A percentile compares a stretch with the other conserved stretches of the same genome.
phyloP scores from a whole-genome alignment of 2,888 invertebrate genomes.

The Habrosyne pyritoides region DNA sequence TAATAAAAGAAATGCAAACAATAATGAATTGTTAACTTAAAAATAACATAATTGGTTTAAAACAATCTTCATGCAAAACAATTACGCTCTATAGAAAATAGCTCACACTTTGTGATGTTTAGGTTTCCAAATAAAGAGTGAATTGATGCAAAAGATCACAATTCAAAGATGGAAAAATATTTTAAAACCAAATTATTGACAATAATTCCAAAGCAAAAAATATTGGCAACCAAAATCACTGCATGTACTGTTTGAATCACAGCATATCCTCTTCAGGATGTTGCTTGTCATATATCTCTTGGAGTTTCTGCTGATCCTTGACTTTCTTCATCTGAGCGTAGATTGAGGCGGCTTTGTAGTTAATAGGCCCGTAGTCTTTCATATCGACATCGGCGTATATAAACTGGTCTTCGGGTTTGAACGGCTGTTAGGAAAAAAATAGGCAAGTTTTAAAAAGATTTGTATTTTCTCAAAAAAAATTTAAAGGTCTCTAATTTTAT shows the following conservation, averaged over 20 bases:
- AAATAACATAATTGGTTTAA: too few relatives aligned
- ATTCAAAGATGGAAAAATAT: too few relatives aligned
- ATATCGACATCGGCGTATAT: slow-evolving; percentile 96
- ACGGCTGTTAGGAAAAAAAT: slow-evolving; percentile 85
- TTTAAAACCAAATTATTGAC: neutral
- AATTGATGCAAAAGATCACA: too few relatives aligned
- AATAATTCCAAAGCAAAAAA: neutral
- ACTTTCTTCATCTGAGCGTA: slow-evolving; percentile 90
- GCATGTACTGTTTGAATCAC: slow-evolving; percentile 38
- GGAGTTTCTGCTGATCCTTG: slow-evolving; percentile 78
- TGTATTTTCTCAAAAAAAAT: too few relatives aligned
- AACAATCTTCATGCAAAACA: too few relatives aligned
- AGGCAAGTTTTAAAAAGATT: slow-evolving; percentile 5
- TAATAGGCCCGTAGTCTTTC: slow-evolving; percentile 95
- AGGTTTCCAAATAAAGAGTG: too few relatives aligned
- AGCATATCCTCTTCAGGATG: slow-evolving; percentile 68
- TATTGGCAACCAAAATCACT: neutral
- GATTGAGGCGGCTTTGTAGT: slow-evolving; percentile 95
- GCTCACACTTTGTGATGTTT: too few relatives aligned
- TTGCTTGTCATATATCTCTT: slow-evolving; percentile 71
- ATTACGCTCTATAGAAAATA: too few relatives aligned
- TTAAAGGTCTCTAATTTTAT: too few relatives aligned
- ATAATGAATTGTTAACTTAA: neutral
- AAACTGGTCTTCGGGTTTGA: slow-evolving; percentile 90
- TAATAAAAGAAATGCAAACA: neutral